Percentiles rank a stretch among this genome's conserved stretches.
phyloP scores from a whole-genome alignment of 2,888 invertebrate species.

The Autographa gamma region DNA sequence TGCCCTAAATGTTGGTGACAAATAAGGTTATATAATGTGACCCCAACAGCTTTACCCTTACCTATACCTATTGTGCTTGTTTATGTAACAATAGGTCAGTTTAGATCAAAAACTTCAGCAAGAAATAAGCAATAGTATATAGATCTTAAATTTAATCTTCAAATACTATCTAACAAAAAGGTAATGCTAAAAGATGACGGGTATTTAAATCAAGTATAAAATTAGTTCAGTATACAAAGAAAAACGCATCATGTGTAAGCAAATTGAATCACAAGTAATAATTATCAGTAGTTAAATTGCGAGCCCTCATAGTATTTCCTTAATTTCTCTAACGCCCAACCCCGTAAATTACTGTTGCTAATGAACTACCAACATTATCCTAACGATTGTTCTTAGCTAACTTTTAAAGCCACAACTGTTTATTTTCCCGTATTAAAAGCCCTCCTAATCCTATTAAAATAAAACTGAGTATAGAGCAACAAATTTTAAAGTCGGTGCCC shows the following conservation, averaged over 20 bases:
- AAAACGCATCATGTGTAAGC: slow-evolving; percentile 7
- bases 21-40: no score
- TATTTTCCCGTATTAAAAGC: slow-evolving; percentile 70
- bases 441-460: slow-evolving; percentile 74
- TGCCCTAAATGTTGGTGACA: not conserved
- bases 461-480: slow-evolving; percentile 68
- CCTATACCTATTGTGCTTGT: no score
- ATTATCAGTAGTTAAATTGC: slow-evolving; percentile 25
- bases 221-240: not conserved
- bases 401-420: slow-evolving; percentile 70
- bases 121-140: no score
- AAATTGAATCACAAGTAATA: not conserved
- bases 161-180: no score
- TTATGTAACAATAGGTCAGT: no score
- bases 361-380: slow-evolving; percentile 70
- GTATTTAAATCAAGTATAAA: no score
- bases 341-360: slow-evolving; percentile 63
- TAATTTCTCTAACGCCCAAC: slow-evolving; percentile 54
- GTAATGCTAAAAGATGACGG: no score
- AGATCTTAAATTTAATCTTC: no score
- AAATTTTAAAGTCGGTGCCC: slow-evolving; percentile 75
- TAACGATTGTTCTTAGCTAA: slow-evolving; percentile 73
- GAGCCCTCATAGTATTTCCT: slow-evolving; percentile 45
- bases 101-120: no score
- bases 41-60: no score